Base-by-base conservation (phyloP, 1,140 invertebrate species). In the Tetranychus urticae region DNA sequence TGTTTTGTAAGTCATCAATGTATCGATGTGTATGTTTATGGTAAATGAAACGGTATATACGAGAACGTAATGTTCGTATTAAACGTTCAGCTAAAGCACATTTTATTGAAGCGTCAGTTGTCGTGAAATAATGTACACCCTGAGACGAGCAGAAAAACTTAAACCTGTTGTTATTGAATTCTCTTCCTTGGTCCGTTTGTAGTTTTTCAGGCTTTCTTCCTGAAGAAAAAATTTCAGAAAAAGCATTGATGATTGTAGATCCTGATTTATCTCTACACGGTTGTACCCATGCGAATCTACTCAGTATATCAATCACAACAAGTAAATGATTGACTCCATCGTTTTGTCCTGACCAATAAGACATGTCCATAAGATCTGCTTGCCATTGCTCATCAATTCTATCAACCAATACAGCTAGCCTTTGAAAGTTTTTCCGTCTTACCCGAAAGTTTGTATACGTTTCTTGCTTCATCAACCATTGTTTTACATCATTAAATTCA, bases 31-130 rank as follows among this genome's bases (percentile, higher is more conserved):
- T 52, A 23, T 52, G n/a, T 8, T 52, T n/a, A 13, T 23, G n/a
- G 23, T 52, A 52, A 33, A 52, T n/a, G 6, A n/a, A 52, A 23
- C 50, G 50, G 23, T 52, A 52, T 13, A 52, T 52, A n/a, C 50
- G 5, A 2, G n/a, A n/a, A 31, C 50, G 76, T 56, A 77, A 60
- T 14, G 71, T 76, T 63, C 71, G 64, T 66, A 73, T 74, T 56
- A 75, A 72, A 59, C 74, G 54, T 68, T 76, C 75, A 52, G 70
- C 70, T 52, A 74, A 69, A 31, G 69, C 68, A n/a, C 72, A 73
- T 69, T 77, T 78, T 12, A 56, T 36, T 6, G 34, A 31, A 52
- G 36, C 58, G 42, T 66, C 66, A 58, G 66, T 70, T 35, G 73
- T 73, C 2, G 66, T 71, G 65, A 74, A 76, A 63, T 74, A 66